Base-by-base conservation (phyloP, 2,797 vertebrate species). In the Sitta carolinensis region DNA sequence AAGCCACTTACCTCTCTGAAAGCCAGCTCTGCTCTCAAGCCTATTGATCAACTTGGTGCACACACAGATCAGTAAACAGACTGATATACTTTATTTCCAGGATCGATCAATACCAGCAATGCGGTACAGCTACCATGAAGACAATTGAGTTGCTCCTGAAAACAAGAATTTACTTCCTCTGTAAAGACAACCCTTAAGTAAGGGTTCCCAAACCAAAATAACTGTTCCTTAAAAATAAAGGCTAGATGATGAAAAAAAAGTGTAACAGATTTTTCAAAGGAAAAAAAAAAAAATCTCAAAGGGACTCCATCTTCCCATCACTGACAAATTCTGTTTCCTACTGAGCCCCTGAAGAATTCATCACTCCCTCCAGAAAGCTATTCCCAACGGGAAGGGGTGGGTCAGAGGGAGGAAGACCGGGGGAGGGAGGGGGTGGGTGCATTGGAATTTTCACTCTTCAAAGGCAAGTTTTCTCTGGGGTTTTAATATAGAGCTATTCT, bases 21-120 rank as follows among this genome's bases (percentile, higher is more conserved):
- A 1, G 3, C n/a, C 59, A 79, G 63, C n/a, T 68, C 68, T 70
- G 32, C 50, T 32, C 23, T 83, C 52, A 51, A 54, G 45, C 0
- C 0, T 15, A 54, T 36, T 0, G 13, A 68, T 16, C 3, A 1
- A 52, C 42, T 9, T 34, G 36, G 48, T 10, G 11, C 38, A 62
- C 21, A 64, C 6, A 59, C 7, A 58, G 38, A 52, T 26, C 27
- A 66, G 25, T 14, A 73, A 84, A 88, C 52, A 52, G 11, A 54
- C 32, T 4, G 7, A 36, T 32, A 2, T 8, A 58, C 75, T 87
- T 94, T 64, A 74, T 29, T 89, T 29, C 30, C n/a, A 64, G 34
- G 20, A 85, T 70, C 54, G 70, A 80, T 27, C 54, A 76, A 80
- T 27, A 73, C 11, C 57, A 85, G 45, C 19, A 83, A n/a, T 43